Evolutionary conservation across 2,888 invertebrate species (phyloP), one percentile per base, ranked within the genome.

Genomic region (Erpobdella octoculata): DNA sequence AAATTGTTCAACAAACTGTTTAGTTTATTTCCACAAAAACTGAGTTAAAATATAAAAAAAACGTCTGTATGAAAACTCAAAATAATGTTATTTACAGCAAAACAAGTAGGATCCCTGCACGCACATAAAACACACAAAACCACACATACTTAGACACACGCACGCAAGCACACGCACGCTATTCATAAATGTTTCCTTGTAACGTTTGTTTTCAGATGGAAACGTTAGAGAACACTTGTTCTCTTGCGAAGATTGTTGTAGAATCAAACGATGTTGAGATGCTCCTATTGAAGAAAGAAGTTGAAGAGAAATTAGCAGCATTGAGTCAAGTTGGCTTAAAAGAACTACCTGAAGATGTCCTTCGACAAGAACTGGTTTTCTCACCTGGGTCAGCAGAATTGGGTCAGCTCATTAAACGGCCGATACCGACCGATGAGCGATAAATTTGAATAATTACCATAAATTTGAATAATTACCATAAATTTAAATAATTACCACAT

Each of bases 241-340:
- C 78, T 72, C 73, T 82, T 53, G 79, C 81, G 6, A 81, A 82
- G 67, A 79, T 82, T 48, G 78, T 82, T 33, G 76, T 81, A 75
- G 78, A 79, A 68, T 80, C 81, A 71, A 79, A 78, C 65, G 79
- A 80, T 18, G 78, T 82, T 18, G 82, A 82, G 75, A 78, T 82
- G 77, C 73, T 82, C 59, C 76, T 82, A 4, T 70, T 82, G 36
- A 80, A 81, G 75, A 79, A 78, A 64, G 80, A 82, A 71, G 78
- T 82, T 28, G 78, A 81, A 73, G 78, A 77, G 18, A 71, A 71
- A 37, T 31, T 71, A 38, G 67, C 21, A 21, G 35, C 6, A 12
- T 58, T 69, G 18, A n/a, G n/a, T 8, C 25, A 53, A 3, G 58
- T 58, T 25, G 33, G 48, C 4, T 36, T 69, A 35, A 48, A 69